Evolutionary conservation across 1,140 invertebrate species (phyloP).

Genomic region (Drosophila ogumai): DNA sequence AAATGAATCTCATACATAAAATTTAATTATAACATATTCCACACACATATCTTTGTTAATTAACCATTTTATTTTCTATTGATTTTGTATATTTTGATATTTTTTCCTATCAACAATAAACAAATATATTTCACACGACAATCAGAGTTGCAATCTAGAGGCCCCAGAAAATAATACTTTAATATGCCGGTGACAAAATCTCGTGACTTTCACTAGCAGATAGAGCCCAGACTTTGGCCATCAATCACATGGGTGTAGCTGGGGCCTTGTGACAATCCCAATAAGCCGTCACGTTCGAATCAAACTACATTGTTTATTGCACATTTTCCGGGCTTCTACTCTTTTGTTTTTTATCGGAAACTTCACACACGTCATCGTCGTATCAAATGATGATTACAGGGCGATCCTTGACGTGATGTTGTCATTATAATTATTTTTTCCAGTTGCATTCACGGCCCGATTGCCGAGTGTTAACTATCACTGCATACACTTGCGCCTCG

Average conservation of each 20-base stretch:
- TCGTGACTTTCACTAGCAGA: constrained; percentile 45
- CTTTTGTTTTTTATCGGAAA: constrained; percentile 32
- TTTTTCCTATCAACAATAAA: too few relatives aligned
- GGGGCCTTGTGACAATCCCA: constrained; percentile 54
- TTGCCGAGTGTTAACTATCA: constrained; percentile 12
- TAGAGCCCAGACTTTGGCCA: constrained; percentile 41
- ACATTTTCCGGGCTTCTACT: constrained; percentile 30
- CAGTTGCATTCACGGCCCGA: constrained; percentile 33
- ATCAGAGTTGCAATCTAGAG: constrained; percentile 1
- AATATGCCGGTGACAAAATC: constrained; percentile 10
- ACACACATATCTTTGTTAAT: too few relatives aligned
- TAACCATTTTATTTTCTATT: too few relatives aligned
- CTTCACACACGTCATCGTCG: constrained; percentile 40
- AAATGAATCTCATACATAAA: too few relatives aligned
- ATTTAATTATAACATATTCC: too few relatives aligned
- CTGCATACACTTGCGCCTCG: neutral
- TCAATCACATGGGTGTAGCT: constrained; percentile 45
- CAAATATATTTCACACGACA: neutral
- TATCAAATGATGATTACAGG: constrained; percentile 37
- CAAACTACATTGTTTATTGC: constrained; percentile 56
- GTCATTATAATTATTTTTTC: constrained; percentile 29
- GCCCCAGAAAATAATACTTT: constrained; percentile 14
- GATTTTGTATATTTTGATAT: too few relatives aligned
- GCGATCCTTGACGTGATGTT: constrained; percentile 45
- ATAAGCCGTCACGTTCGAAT: constrained; percentile 57